These are phyloP conservation scores for Anaspis maculata DNA, from an alignment of 2,888 invertebrate genomes.

Conservation along the genomic window DNA sequence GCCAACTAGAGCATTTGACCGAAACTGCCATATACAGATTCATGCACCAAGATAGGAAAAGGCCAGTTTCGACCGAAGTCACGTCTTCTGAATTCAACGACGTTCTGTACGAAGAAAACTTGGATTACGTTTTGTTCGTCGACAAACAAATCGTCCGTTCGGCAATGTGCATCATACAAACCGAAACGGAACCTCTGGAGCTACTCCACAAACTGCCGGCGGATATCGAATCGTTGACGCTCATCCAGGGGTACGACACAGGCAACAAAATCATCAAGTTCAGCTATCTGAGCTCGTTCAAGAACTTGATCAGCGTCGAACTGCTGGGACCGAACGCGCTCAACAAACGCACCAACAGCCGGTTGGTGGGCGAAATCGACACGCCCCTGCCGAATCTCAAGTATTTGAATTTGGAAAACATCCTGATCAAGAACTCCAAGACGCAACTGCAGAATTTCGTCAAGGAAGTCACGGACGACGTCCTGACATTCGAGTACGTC, in stretches of 20 bases:
- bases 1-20: constrained; percentile 46
- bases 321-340: constrained; percentile 47
- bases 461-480: constrained; percentile 38
- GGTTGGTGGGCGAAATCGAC: constrained; percentile 44
- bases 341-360: constrained; percentile 27
- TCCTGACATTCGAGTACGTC: constrained; percentile 35
- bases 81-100: constrained; percentile 35
- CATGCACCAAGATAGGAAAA: constrained; percentile 38
- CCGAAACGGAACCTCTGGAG: constrained; percentile 38
- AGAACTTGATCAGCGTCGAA: constrained; percentile 50
- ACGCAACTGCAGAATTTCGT: constrained; percentile 37
- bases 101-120: constrained; percentile 40
- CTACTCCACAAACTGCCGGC: constrained; percentile 42
- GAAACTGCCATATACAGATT: constrained; percentile 50
- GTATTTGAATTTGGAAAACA: constrained; percentile 48
- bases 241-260: constrained; percentile 49
- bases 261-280: constrained; percentile 43
- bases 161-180: constrained; percentile 48
- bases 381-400: constrained; percentile 42
- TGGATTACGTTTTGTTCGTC: constrained; percentile 33
- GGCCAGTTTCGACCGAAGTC: constrained; percentile 20
- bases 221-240: constrained; percentile 47
- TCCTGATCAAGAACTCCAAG: constrained; percentile 33
- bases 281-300: constrained; percentile 42
- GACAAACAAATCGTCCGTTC: constrained; percentile 44